Evolutionary conservation across 2,888 invertebrate genomes (phyloP).

Genomic region (Tricholauxania praeusta): DNA sequence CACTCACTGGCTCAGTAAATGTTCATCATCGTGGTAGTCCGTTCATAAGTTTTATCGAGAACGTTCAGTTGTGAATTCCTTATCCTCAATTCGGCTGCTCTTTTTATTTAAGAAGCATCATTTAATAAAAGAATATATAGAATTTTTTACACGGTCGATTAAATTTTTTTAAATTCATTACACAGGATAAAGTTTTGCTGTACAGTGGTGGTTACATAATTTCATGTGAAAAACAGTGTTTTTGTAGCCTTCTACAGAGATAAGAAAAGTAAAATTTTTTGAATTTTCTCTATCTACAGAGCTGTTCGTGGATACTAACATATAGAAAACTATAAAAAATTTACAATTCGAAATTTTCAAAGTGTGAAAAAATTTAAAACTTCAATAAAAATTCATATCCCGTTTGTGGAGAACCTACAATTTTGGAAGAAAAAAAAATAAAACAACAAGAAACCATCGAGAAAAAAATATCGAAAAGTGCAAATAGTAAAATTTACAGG

Average conservation of each 20-base stretch:
- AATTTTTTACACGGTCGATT: too few relatives aligned
- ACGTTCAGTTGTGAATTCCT: constrained; percentile 43
- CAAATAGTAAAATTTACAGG: constrained; percentile 12
- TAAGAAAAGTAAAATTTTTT: background rate
- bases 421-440: too few relatives aligned
- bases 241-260: background rate
- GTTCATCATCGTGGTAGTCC: constrained; percentile 65
- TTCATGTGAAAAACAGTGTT: background rate
- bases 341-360: background rate
- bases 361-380: too few relatives aligned
- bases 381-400: too few relatives aligned
- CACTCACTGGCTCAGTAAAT: constrained; percentile 60
- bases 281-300: constrained; percentile 19
- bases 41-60: constrained; percentile 49
- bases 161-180: too few relatives aligned
- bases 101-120: background rate
- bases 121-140: too few relatives aligned
- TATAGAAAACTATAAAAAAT: background rate
- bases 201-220: background rate
- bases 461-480: background rate
- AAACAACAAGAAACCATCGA: background rate
- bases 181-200: background rate
- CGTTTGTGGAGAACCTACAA: too few relatives aligned
- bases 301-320: constrained; percentile 26
- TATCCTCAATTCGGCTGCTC: constrained; percentile 30